These are phyloP conservation scores for Sussaba pulchella DNA, from an alignment of 2,888 invertebrate genomes.

Conservation along the genomic window DNA sequence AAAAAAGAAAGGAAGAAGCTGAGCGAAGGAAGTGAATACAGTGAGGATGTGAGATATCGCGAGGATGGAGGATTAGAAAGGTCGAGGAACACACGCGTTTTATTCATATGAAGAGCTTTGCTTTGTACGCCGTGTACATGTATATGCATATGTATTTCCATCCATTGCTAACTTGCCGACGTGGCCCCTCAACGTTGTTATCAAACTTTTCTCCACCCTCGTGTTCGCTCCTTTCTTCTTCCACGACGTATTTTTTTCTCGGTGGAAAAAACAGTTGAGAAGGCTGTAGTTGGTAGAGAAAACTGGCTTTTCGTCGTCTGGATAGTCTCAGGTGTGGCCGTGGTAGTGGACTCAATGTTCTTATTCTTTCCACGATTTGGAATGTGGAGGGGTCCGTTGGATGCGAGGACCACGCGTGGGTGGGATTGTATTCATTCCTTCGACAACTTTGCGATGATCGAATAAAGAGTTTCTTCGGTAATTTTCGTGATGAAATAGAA, in stretches of 20 bases:
- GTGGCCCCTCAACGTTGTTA: slow-evolving; percentile 32
- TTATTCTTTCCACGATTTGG: slow-evolving; percentile 6
- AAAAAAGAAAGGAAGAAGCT: background rate
- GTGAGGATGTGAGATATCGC: slow-evolving; percentile 18
- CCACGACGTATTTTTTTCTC: background rate
- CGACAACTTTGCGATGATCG: slow-evolving; percentile 27
- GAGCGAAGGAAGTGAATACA: slow-evolving; percentile 3
- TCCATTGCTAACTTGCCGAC: slow-evolving; percentile 28
- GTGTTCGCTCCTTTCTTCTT: background rate
- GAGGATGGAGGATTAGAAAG: background rate
- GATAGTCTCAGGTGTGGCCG: slow-evolving; percentile 30
- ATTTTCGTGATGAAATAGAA: slow-evolving; percentile 43
- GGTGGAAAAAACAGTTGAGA: background rate
- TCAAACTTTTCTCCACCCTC: slow-evolving; percentile 36
- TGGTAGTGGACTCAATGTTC: background rate
- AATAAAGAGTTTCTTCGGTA: slow-evolving; percentile 43
- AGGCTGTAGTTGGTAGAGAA: background rate
- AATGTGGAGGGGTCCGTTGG: slow-evolving; percentile 17
- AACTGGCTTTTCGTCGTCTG: slow-evolving; percentile 45
- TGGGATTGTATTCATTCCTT: slow-evolving; percentile 8
- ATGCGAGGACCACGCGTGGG: slow-evolving; percentile 29
- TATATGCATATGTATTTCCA: slow-evolving; percentile 5
- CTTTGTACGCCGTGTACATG: background rate
- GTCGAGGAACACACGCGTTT: slow-evolving; percentile 17
- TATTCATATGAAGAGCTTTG: too few relatives aligned